A percentile compares a stretch with the other conserved stretches of the same genome.
These are phyloP conservation scores for Pelusios castaneus DNA, from an alignment of 2,113 vertebrate species.

Conservation along the genomic window DNA sequence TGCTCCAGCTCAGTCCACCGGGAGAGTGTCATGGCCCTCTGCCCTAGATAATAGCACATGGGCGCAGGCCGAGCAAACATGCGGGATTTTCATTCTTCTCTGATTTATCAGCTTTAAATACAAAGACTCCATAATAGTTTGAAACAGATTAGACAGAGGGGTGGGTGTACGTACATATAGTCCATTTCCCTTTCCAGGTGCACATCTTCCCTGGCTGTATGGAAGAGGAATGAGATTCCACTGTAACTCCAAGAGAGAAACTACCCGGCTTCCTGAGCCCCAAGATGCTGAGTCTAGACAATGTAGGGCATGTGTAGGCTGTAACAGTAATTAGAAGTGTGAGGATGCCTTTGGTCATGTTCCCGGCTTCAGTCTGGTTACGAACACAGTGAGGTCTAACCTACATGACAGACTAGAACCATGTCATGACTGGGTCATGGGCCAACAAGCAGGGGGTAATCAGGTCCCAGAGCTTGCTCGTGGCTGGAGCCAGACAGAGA, in stretches of 20 bases:
- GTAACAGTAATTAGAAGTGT: accelerated
- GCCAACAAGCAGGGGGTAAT: neutral
- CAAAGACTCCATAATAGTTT: neutral
- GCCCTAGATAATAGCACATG: neutral
- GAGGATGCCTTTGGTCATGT: neutral
- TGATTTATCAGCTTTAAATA: neutral
- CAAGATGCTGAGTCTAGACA: too few relatives aligned
- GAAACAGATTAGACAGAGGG: neutral
- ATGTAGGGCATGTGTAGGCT: neutral
- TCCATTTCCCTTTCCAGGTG: neutral
- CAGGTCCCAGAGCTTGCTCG: neutral
- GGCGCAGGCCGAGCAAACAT: neutral
- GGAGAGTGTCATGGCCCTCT: neutral
- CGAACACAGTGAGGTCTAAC: neutral
- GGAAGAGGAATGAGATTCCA: neutral
- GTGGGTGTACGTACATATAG: accelerated
- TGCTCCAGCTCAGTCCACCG: neutral
- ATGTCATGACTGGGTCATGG: neutral
- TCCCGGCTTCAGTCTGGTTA: neutral
- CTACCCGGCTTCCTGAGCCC: neutral
- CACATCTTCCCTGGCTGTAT: neutral
- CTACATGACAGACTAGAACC: neutral
- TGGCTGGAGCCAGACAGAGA: neutral
- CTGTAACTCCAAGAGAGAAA: neutral
- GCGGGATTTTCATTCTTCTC: accelerated